Evolutionary conservation across 1,140 invertebrate genomes (phyloP), one percentile per base, ranked within the genome.

Genomic region (Cotesia typhae): DNA sequence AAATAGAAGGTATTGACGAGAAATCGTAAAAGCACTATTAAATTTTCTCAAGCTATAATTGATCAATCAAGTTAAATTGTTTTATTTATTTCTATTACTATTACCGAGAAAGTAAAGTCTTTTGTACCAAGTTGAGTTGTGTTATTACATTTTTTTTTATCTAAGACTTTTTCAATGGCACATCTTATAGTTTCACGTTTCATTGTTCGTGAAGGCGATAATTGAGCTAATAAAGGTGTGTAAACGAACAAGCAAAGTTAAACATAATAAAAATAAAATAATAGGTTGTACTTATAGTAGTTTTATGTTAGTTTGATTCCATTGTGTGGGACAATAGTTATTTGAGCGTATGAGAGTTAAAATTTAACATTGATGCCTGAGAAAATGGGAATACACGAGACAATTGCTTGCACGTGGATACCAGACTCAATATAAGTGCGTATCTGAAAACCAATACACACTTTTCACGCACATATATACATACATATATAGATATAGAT

Each of bases 151-250:
- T 28, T 28, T 28, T 28, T 28, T 28, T 28, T 28, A 47, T 47
- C 41, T 6, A 6, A 47, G 10, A 47, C 10, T 47, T 47, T 47
- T 47, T 47, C 41, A 47, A 47, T 6, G 10, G 41, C 5, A 47
- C 41, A 59, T 59, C 14, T 59, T 59, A 59, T n/a, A 75, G 73
- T 75, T 78, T 72, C 75, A 76, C 78, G 79, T 76, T 82, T 84
- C 84, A 81, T 84, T 73, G 78, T 80, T 80, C 78, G 79, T 82
- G 82, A 79, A 47, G 5, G 41, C 41, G 41, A 82, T 85, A 85
- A 85, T 85, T 85, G 83, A 81, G 77, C 81, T 83, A 84, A 84
- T 83, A 81, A 82, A 84, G 82, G 76, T 67, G 17, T 35, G 55
- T 59, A 20, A 67, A 7, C 75, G 76, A 75, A 76, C 76, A 70